phyloP scores from a whole-genome alignment of 1,140 invertebrate genomes.

The Oryctes rhinoceros region DNA sequence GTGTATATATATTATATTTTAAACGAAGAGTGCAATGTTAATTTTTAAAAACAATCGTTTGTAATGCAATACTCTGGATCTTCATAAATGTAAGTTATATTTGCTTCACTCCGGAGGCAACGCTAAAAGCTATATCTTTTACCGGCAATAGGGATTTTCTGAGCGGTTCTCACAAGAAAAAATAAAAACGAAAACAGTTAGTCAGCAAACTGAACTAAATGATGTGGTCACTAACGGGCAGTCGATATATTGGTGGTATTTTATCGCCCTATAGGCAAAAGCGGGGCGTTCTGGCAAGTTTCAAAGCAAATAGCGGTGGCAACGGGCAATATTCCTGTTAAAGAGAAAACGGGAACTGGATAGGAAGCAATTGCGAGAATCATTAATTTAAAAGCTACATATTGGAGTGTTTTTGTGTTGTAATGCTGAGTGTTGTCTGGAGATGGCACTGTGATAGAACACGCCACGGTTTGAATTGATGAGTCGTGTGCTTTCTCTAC shows the following conservation, averaged over 20 bases:
- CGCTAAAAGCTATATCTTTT: no score
- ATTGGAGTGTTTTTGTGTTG: constrained; percentile 62
- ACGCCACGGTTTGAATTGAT: constrained; percentile 59
- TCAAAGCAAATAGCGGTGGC: constrained; percentile 60
- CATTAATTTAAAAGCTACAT: constrained; percentile 63
- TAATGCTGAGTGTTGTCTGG: constrained; percentile 62
- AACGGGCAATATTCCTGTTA: constrained; percentile 56
- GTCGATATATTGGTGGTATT: constrained; percentile 57
- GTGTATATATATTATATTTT: no score
- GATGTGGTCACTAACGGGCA: constrained; percentile 54
- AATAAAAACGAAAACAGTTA: constrained; percentile 50
- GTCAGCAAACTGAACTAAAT: constrained; percentile 56
- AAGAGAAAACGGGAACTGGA: constrained; percentile 53
- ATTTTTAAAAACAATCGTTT: no score
- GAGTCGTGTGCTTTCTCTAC: constrained; percentile 51
- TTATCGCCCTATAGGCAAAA: constrained; percentile 55
- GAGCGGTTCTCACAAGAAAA: constrained; percentile 10
- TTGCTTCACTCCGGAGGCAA: no score
- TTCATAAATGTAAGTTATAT: no score
- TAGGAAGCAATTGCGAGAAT: constrained; percentile 61
- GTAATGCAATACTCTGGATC: no score
- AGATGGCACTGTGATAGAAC: constrained; percentile 63
- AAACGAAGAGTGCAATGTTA: no score
- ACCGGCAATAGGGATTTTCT: not conserved
- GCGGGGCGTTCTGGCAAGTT: constrained; percentile 52